A percentile compares a stretch with the other conserved stretches of the same genome.
Evolutionary conservation across 2,113 vertebrate species (phyloP).

Genomic region (Mirza zaza): DNA sequence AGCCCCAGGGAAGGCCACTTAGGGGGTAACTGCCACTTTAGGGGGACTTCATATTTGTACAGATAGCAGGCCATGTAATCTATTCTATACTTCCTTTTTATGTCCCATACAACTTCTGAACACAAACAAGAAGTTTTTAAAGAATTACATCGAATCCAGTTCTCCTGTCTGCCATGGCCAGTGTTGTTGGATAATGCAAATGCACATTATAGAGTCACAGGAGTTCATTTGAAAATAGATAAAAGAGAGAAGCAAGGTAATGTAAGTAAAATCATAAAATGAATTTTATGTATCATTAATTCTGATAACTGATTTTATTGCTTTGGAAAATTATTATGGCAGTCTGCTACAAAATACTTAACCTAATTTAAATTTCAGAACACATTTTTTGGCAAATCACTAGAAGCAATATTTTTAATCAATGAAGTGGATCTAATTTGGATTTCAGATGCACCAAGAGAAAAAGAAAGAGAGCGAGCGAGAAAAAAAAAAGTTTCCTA

Average conservation of each 20-base stretch:
- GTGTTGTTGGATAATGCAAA: constrained; percentile 23
- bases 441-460: constrained; percentile 70
- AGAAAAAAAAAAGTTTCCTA: constrained; percentile 56
- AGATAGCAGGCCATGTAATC: not conserved
- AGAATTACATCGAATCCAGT: not conserved
- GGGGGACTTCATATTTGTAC: not conserved
- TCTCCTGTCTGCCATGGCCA: constrained; percentile 39
- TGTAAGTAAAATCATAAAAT: constrained; percentile 81
- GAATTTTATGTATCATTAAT: constrained; percentile 85
- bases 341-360: constrained; percentile 83
- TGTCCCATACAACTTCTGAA: not conserved
- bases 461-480: not conserved
- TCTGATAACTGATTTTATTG: constrained; percentile 83
- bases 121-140: not conserved
- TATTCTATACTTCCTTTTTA: not conserved
- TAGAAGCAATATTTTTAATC: constrained; percentile 84
- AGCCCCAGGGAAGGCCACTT: not conserved
- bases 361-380: constrained; percentile 84
- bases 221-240: constrained; percentile 74
- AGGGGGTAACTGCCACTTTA: not conserved
- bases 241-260: constrained; percentile 64
- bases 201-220: constrained; percentile 49
- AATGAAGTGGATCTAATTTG: constrained; percentile 81
- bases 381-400: constrained; percentile 76
- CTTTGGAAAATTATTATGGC: constrained; percentile 82